Percentiles rank a stretch among this genome's conserved stretches.
Evolutionary conservation across 2,888 invertebrate species (phyloP).

Genomic region (Timandra comae): DNA sequence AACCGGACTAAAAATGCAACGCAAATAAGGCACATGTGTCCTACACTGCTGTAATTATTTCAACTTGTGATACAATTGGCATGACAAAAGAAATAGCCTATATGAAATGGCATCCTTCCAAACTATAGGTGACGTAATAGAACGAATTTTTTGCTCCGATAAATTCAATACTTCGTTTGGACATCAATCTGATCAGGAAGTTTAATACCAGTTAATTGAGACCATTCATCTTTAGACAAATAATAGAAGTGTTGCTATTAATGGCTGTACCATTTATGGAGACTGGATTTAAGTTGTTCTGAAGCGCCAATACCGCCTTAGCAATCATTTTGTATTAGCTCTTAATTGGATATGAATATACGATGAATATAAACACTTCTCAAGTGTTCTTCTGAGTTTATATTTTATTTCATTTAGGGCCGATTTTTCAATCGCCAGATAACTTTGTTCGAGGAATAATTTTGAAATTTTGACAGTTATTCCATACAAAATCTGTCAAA

Average conservation of each 20-base stretch:
- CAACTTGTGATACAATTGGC: background rate
- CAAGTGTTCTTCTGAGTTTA: too few relatives aligned
- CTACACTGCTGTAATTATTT: background rate
- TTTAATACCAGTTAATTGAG: constrained; percentile 28
- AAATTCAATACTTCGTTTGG: constrained; percentile 10
- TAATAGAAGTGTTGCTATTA: constrained; percentile 41
- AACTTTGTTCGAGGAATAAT: too few relatives aligned
- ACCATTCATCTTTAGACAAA: constrained; percentile 38
- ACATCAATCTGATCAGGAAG: constrained; percentile 38
- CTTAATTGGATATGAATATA: too few relatives aligned
- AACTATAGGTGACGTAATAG: constrained; percentile 1
- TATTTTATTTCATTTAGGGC: too few relatives aligned
- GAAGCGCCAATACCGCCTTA: constrained; percentile 30
- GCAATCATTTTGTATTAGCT: constrained; percentile 46
- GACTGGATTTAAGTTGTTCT: constrained; percentile 17
- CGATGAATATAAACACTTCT: too few relatives aligned
- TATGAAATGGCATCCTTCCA: too few relatives aligned
- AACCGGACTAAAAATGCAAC: too few relatives aligned
- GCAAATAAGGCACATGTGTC: too few relatives aligned
- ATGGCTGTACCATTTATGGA: constrained; percentile 36
- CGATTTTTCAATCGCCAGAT: too few relatives aligned
- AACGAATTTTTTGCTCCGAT: constrained; percentile 12
- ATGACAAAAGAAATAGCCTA: background rate
- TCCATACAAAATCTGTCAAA: too few relatives aligned
- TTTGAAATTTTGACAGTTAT: too few relatives aligned